phyloP scores from a whole-genome alignment of 2,113 vertebrate genomes.

The Mixornis gularis region DNA sequence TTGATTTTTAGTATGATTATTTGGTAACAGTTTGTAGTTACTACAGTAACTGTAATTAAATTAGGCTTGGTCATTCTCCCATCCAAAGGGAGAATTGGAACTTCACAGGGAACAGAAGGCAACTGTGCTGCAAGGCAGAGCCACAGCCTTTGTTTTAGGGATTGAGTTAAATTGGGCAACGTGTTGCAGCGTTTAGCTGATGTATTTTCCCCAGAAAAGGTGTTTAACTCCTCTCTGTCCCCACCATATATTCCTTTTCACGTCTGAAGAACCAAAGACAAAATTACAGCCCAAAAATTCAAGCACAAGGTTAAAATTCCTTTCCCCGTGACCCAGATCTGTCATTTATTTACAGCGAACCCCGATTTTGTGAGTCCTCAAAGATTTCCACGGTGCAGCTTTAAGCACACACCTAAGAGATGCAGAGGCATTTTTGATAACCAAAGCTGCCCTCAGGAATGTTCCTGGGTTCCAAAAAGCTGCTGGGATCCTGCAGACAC shows the following conservation, averaged over 20 bases:
- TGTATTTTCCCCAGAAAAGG: neutral
- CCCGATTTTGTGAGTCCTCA: fast-evolving
- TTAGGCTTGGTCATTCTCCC: constrained; percentile 18
- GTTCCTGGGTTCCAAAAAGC: neutral
- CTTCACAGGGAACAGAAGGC: constrained; percentile 1
- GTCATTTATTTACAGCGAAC: neutral
- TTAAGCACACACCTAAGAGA: neutral
- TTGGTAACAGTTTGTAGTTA: constrained; percentile 15
- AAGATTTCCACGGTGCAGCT: neutral
- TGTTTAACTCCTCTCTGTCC: neutral
- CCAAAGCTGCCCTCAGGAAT: neutral
- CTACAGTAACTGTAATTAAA: constrained; percentile 34
- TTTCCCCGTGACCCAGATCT: neutral
- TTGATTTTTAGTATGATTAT: neutral
- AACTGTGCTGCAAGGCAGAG: constrained; percentile 23
- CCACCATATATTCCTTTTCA: neutral
- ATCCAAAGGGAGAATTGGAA: neutral
- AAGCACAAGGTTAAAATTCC: neutral
- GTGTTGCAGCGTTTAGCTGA: neutral
- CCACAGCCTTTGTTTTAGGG: neutral
- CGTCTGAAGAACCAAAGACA: neutral
- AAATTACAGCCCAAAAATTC: neutral
- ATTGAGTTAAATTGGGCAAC: neutral
- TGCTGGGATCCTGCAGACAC: neutral
- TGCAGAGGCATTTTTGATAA: fast-evolving